Conservation (phyloP, 92 coral and sea anemone species). For the Hydrozoanthus gracilis region DNA sequence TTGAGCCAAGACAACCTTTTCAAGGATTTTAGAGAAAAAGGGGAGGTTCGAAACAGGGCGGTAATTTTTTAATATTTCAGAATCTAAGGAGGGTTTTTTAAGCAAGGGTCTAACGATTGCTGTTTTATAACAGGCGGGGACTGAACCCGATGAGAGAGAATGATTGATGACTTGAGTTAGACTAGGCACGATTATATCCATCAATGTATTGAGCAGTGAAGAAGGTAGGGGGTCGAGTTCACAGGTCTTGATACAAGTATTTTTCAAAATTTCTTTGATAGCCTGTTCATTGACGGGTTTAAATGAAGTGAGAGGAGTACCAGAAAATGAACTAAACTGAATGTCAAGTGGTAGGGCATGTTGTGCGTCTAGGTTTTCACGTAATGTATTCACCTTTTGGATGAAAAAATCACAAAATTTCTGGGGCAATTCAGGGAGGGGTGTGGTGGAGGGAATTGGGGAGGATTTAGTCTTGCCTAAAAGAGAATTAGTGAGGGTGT, state of each 20-base stretch:
- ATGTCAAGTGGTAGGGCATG: slow-evolving; percentile 21
- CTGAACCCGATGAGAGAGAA: slow-evolving; percentile 7
- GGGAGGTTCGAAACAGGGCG: too few species aligned
- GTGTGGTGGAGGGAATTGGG: slow-evolving; percentile 22
- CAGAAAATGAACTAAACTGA: slow-evolving; percentile 18
- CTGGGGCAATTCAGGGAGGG: slow-evolving; percentile 23
- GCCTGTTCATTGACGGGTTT: slow-evolving; percentile 21
- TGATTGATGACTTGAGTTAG: slow-evolving; percentile 15
- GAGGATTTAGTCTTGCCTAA: slow-evolving; percentile 20
- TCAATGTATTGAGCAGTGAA: slow-evolving; percentile 20
- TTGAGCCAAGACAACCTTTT: not conserved
- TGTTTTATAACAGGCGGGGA: slow-evolving; percentile 10
- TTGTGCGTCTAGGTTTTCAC: slow-evolving; percentile 20
- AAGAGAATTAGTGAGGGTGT: slow-evolving; percentile 20
- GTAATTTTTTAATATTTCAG: not conserved
- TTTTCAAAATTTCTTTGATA: slow-evolving; percentile 16
- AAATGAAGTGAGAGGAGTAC: slow-evolving; percentile 20
- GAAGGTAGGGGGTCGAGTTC: slow-evolving; percentile 24
- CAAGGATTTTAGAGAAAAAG: too few species aligned
- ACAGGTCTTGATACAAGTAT: slow-evolving; percentile 15
- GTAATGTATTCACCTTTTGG: slow-evolving; percentile 19
- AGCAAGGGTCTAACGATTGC: slow-evolving; percentile 22
- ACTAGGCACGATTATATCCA: slow-evolving; percentile 14
- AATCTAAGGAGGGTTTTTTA: slow-evolving; percentile 16
- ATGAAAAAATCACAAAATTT: slow-evolving; percentile 16